phyloP scores from a whole-genome alignment of 2,888 invertebrate species.

The Acronicta aceris region DNA sequence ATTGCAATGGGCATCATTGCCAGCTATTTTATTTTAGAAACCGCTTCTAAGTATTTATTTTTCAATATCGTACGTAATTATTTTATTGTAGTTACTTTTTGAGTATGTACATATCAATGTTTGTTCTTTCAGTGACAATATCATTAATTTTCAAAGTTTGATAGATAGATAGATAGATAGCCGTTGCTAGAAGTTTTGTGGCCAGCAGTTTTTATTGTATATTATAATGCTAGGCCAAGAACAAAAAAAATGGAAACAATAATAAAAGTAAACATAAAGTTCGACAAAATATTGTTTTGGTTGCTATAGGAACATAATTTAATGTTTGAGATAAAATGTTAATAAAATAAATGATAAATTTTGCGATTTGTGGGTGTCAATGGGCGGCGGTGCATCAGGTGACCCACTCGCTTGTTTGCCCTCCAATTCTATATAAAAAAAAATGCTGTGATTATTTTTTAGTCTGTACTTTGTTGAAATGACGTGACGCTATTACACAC shows the following conservation, averaged over 20 bases:
- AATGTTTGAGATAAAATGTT: background rate
- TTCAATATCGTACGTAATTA: background rate
- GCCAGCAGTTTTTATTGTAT: slow-evolving; percentile 13
- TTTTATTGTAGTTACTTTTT: too few relatives aligned
- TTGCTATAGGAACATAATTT: slow-evolving; percentile 31
- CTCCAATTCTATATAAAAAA: too few relatives aligned
- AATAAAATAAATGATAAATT: too few relatives aligned
- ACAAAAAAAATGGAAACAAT: slow-evolving; percentile 1
- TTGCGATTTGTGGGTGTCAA: too few relatives aligned
- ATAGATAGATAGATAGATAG: slow-evolving; percentile 1
- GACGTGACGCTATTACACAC: slow-evolving; percentile 51
- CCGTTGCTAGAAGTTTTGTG: slow-evolving; percentile 16
- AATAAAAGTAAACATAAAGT: background rate
- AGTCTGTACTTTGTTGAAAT: slow-evolving; percentile 19
- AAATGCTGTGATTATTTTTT: background rate
- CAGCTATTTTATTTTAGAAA: background rate
- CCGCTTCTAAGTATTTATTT: background rate
- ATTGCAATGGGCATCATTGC: slow-evolving; percentile 74
- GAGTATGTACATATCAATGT: background rate
- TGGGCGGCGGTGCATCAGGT: too few relatives aligned
- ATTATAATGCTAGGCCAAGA: background rate
- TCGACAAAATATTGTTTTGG: slow-evolving; percentile 6
- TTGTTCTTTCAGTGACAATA: background rate
- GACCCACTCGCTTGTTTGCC: too few relatives aligned
- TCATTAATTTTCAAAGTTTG: slow-evolving; percentile 8